phyloP scores from a whole-genome alignment of 2,888 invertebrate genomes.

The Nomada ruficornis region DNA sequence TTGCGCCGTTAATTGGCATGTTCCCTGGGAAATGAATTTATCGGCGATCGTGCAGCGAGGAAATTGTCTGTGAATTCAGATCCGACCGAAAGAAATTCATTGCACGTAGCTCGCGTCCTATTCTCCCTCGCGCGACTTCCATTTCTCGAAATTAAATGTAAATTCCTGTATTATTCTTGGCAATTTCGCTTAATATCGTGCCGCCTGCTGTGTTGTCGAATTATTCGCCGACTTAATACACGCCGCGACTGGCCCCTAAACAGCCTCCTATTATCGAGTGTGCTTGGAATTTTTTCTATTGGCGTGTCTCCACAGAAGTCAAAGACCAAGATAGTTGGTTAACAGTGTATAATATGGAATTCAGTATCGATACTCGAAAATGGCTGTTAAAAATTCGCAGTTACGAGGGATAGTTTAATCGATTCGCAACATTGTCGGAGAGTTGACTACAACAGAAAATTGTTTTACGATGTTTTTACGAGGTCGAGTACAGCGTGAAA shows the following conservation, averaged over 20 bases:
- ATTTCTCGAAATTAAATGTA: conserved; percentile 57
- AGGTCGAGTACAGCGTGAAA: no score
- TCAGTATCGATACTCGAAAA: no score
- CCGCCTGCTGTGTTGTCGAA: conserved; percentile 27
- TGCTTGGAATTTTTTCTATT: background rate
- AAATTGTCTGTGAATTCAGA: conserved; percentile 30
- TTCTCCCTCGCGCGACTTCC: conserved; percentile 1
- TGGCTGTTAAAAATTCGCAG: no score
- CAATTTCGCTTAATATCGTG: conserved; percentile 36
- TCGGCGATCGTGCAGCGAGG: conserved; percentile 29
- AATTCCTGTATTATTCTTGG: conserved; percentile 52
- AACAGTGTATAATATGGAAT: no score
- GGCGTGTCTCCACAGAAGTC: no score
- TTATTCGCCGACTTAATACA: conserved; percentile 34
- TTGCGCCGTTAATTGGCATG: conserved; percentile 30
- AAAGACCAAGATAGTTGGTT: no score
- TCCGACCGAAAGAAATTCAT: conserved; percentile 21
- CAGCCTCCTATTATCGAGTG: conserved; percentile 36
- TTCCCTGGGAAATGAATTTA: conserved; percentile 49
- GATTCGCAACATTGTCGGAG: no score
- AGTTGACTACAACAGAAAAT: no score
- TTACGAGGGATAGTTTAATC: no score
- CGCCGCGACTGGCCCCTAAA: conserved; percentile 22
- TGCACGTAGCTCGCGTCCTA: conserved; percentile 31
- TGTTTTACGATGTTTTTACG: no score